phyloP scores from a whole-genome alignment of 2,888 invertebrate species.

The Alsophila aescularia region DNA sequence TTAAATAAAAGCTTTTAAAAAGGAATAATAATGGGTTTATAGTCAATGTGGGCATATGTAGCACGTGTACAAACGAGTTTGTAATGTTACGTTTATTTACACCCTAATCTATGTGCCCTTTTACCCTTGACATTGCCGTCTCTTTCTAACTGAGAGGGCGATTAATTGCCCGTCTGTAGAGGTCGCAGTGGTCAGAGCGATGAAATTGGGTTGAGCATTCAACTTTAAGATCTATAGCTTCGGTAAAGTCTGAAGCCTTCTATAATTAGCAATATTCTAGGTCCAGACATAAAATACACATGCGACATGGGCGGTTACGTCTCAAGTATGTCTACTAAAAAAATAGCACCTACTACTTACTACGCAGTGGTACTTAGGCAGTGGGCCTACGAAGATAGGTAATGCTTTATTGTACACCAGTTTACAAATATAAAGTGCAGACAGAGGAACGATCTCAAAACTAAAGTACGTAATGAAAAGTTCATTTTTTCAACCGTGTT shows the following conservation, averaged over 20 bases:
- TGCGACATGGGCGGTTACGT: too few relatives aligned
- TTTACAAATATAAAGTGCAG: too few relatives aligned
- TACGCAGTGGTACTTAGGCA: too few relatives aligned
- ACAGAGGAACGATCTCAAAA: too few relatives aligned
- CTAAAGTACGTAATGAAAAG: background rate
- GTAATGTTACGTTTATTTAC: background rate
- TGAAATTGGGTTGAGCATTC: background rate
- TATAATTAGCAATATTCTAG: background rate
- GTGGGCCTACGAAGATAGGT: too few relatives aligned
- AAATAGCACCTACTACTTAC: too few relatives aligned
- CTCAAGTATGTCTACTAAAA: too few relatives aligned
- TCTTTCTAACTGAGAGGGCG: constrained; percentile 4
- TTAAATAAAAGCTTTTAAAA: too few relatives aligned
- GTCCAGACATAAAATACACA: too few relatives aligned
- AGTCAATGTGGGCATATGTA: background rate
- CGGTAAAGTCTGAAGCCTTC: background rate
- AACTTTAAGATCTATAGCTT: background rate
- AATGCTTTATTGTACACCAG: too few relatives aligned
- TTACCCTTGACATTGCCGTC: constrained; percentile 14
- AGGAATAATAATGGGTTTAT: background rate
- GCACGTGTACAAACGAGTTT: background rate
- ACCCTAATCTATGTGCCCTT: constrained; percentile 6
- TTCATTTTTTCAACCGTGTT: background rate
- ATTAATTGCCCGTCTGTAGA: constrained; percentile 7
- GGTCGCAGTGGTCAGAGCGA: constrained; percentile 5